Conservation (phyloP, 2,113 vertebrate genomes). For the Dasyprocta punctata region DNA sequence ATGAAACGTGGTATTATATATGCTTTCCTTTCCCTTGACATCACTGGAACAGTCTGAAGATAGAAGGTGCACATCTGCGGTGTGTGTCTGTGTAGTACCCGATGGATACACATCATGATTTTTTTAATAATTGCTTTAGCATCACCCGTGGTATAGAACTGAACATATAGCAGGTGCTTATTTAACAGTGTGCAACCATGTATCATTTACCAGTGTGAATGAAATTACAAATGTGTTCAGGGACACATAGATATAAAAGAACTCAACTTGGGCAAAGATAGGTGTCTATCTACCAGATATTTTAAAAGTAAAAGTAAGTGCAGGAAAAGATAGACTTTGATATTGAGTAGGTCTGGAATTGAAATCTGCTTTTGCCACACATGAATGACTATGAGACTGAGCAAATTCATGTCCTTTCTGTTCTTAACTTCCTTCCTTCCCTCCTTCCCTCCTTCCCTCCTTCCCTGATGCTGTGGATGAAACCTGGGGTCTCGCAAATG, state of each 20-base stretch:
- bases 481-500: neutral
- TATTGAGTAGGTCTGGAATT: no score
- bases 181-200: neutral
- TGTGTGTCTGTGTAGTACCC: neutral
- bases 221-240: neutral
- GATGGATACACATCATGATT: neutral
- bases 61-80: neutral
- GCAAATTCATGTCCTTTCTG: neutral
- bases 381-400: neutral
- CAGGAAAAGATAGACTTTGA: neutral
- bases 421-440: neutral
- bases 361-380: neutral
- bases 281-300: neutral
- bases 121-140: neutral
- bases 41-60: neutral
- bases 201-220: neutral
- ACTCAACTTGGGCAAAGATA: neutral
- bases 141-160: neutral
- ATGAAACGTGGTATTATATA: neutral
- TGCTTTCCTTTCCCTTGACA: neutral
- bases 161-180: neutral
- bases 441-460: rapidly evolving
- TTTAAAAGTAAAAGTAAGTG: neutral
- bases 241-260: neutral
- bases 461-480: neutral